Base-by-base conservation (phyloP, 2,797 vertebrate genomes). In the Micropoecilia bifurca region DNA sequence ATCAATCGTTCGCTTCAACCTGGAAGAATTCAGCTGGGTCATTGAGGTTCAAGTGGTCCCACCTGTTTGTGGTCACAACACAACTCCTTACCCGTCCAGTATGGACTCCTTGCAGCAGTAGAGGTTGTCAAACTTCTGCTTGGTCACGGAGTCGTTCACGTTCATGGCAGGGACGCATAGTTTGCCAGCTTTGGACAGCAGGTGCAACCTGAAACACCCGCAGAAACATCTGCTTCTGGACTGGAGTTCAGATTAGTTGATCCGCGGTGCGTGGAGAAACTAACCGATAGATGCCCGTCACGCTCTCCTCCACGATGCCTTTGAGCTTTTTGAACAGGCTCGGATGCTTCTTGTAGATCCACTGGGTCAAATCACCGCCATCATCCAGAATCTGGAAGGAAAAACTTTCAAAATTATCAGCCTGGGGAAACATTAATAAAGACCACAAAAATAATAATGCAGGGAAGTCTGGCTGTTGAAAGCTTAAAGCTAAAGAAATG, bases 41-140 rank as follows among this genome's bases (percentile, higher is more conserved):
- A 1, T 3, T 48, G 78, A 25, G 41, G 30, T n/a, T 12, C 9
- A 22, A 6, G 10, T 59, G 25, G 10, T 30, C 66, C 25, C 12
- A 36, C 16, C 13, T 71, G 71, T 85, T 78, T 43, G 78, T 4
- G 7, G 47, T 78, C 43, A 78, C 61, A 71, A 55, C 41, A 74
- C 2, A 46, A 16, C 7, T 80, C 73, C 3, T 93, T 95, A 99
- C 98, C 98, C 97, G 0, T 98, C 97, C 89, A 99, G 92, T 90
- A 99, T 96, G 71, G 97, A 99, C 91, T 99, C 98, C 76, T 97
- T 95, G 96, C 98, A 98, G 93, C 97, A 97, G 92, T 99, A 99
- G 8, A 98, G 95, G 94, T 97, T 98, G 94, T 99, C 97, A 87
- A 98, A 98, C 85, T 98, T 99, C 94, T 98, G 98, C 88, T 99